Evolutionary conservation across 2,888 invertebrate genomes (phyloP), one percentile per base, ranked within the genome.

Genomic region (Epinotia demarniana): DNA sequence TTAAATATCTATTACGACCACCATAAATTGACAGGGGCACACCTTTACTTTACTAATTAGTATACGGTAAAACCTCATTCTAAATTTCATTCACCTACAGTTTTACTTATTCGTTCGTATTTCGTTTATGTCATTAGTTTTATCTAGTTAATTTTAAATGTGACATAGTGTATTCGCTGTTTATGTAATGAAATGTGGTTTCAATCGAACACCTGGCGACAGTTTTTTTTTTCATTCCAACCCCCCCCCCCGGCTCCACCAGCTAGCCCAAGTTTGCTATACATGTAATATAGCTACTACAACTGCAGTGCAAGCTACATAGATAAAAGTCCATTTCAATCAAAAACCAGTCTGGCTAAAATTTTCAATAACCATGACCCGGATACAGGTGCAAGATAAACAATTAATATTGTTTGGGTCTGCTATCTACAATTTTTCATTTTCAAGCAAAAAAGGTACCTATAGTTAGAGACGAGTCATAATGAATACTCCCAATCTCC

Each of bases 271-370:
- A n/a, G n/a, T n/a, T n/a, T n/a, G n/a, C n/a, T n/a, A n/a, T n/a
- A n/a, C n/a, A n/a, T n/a, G n/a, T n/a, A n/a, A n/a, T 70, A 49
- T 12, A 11, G 49, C 70, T 49, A 23, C 62, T 55, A 62, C 27
- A 11, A 53, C 43, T 53, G 62, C 68, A 55, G 69, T 74, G 69
- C 74, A 68, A 60, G 33, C 69, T 63, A 74, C 43, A 74, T 27
- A 74, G 74, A 69, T 74, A 74, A 73, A 66, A 74, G 46, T 73
- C 57, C 46, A 57, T 74, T 69, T 73, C 68, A 62, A 69, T 73
- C 73, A 73, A 69, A 73, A 73, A 73, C 27, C 68, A 46, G 73
- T 68, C 68, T 73, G 62, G 46, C 55, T 63, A 46, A 74, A 74
- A 49, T 63, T 46, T 73, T 73, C 73, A 68, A 73, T 73, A 57